Conservation (phyloP, 2,113 vertebrate genomes). For the Henicopernis longicauda region DNA sequence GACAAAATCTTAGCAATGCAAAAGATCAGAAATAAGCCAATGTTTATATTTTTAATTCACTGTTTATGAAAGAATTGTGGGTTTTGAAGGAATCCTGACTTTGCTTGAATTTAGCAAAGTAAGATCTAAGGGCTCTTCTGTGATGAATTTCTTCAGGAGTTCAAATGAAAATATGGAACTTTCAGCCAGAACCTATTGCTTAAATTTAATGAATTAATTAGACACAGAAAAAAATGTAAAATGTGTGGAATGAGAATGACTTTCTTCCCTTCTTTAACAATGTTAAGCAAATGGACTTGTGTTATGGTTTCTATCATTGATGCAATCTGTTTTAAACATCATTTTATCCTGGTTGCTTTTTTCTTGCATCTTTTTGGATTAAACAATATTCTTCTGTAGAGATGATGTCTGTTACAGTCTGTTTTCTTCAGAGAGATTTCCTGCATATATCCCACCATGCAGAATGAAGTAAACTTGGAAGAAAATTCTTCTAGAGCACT, state of each 20-base stretch:
- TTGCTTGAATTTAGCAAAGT: neutral
- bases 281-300: neutral
- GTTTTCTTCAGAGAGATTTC: neutral
- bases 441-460: neutral
- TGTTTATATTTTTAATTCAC: slow-evolving; percentile 35
- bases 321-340: neutral
- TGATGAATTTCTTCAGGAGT: slow-evolving; percentile 26
- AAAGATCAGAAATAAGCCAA: neutral
- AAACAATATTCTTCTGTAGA: neutral
- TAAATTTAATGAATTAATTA: slow-evolving; percentile 34
- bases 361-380: neutral
- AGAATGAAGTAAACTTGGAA: neutral
- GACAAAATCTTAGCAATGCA: neutral
- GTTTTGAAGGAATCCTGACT: neutral
- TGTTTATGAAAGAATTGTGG: neutral
- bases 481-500: neutral
- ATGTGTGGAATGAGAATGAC: neutral
- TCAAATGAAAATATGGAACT: slow-evolving; percentile 33
- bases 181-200: neutral
- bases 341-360: neutral
- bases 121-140: slow-evolving; percentile 25
- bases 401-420: neutral
- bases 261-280: neutral
- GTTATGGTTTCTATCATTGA: neutral
- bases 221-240: slow-evolving; percentile 23